Percentiles rank a stretch among this genome's conserved stretches.
Evolutionary conservation across 2,797 vertebrate species (phyloP).

Genomic region (Periparus ater): DNA sequence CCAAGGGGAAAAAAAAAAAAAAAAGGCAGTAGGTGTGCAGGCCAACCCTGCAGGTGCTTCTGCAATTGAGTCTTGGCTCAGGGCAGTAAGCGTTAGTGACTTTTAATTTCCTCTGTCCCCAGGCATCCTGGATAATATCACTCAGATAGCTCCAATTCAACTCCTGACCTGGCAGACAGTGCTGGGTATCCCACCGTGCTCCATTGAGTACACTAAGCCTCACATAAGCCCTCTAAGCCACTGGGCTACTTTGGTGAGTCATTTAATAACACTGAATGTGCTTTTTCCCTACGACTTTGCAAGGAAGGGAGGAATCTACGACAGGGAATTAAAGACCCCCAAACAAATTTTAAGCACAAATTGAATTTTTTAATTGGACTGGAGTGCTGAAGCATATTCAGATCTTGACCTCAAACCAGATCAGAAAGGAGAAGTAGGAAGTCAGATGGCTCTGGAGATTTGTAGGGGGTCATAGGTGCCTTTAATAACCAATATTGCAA

Average conservation of each 20-base stretch:
- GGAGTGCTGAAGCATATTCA: constrained; percentile 31
- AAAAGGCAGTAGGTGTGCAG: not conserved
- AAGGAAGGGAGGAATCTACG: not conserved
- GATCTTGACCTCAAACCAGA: constrained; percentile 50
- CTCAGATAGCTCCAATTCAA: constrained; percentile 49
- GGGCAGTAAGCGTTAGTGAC: not conserved
- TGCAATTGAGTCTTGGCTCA: constrained; percentile 58
- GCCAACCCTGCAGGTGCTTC: constrained; percentile 52
- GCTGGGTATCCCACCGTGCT: constrained; percentile 47
- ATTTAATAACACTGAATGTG: constrained; percentile 37
- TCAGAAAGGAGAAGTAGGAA: constrained; percentile 38
- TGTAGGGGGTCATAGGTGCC: not conserved
- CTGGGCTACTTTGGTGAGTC: constrained; percentile 50
- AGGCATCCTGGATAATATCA: constrained; percentile 60
- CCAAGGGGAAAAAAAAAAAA: not conserved
- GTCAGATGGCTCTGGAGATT: constrained; percentile 33
- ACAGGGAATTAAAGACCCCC: constrained; percentile 26
- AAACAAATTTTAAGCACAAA: constrained; percentile 59
- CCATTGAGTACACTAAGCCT: constrained; percentile 42
- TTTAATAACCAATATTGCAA: constrained; percentile 11
- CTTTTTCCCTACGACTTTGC: not conserved
- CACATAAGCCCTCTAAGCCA: constrained; percentile 53
- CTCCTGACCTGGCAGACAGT: constrained; percentile 62
- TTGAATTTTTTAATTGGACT: constrained; percentile 62
- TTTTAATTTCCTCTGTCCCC: constrained; percentile 72